Evolutionary conservation across 1,140 invertebrate species (phyloP).

Genomic region (Sycophila sp.): DNA sequence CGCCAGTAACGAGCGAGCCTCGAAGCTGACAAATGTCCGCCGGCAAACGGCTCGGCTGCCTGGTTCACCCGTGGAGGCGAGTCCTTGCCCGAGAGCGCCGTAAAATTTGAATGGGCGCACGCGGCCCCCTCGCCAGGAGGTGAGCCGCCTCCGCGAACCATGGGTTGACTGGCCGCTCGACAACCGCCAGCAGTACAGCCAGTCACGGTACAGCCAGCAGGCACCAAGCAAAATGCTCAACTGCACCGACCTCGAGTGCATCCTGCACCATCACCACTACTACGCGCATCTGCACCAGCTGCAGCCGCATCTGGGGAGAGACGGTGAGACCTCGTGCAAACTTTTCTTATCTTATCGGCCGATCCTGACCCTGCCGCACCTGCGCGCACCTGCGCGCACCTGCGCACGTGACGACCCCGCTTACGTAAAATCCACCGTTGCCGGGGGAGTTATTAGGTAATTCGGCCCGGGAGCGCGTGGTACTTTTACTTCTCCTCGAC

Average conservation of each 20-base stretch:
- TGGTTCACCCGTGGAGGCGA: neutral
- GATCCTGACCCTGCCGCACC: no score
- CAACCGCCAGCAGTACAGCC: neutral
- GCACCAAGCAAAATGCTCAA: constrained; percentile 79
- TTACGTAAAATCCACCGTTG: no score
- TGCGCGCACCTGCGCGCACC: neutral
- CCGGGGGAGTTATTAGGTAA: no score
- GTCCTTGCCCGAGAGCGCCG: no score
- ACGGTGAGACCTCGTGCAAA: constrained; percentile 62
- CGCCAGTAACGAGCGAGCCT: constrained; percentile 12
- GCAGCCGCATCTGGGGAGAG: constrained; percentile 69
- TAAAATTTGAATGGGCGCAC: neutral
- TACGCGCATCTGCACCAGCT: constrained; percentile 77
- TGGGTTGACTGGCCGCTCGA: neutral
- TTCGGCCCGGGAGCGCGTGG: no score
- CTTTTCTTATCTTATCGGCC: no score
- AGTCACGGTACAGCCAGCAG: no score
- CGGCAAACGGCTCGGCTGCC: neutral
- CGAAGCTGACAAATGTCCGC: constrained; percentile 4
- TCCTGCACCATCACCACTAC: constrained; percentile 79
- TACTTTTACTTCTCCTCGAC: no score
- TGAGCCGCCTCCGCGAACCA: neutral
- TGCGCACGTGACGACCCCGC: neutral
- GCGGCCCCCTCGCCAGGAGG: neutral
- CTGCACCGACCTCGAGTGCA: constrained; percentile 80